phyloP scores from a whole-genome alignment of 2,113 vertebrate genomes.

The Cervus canadensis region DNA sequence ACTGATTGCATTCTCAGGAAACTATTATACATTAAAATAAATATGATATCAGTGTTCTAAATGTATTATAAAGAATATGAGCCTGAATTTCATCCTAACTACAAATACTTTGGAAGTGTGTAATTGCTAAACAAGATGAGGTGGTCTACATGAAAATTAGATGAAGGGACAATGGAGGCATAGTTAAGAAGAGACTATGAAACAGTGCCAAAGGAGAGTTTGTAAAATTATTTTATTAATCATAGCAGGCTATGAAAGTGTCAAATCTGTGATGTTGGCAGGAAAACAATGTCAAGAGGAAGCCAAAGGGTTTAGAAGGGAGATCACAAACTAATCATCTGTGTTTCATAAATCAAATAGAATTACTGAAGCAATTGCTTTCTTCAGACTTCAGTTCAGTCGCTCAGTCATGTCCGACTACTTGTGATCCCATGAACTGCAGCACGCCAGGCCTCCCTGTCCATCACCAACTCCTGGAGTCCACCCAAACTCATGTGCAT shows the following conservation, averaged over 20 bases:
- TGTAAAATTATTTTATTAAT: background rate
- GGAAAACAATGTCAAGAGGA: background rate
- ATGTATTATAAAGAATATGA: background rate
- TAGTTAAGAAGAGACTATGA: background rate
- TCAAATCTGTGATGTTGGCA: background rate
- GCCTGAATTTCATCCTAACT: background rate
- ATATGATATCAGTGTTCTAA: background rate
- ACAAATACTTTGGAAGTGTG: background rate
- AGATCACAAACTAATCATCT: background rate
- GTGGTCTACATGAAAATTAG: background rate
- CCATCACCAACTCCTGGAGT: background rate
- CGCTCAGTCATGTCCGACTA: accelerated
- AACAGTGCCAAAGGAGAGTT: background rate
- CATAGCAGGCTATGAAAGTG: background rate
- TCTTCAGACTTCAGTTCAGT: background rate
- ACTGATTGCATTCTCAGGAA: background rate
- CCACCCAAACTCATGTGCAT: background rate
- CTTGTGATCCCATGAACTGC: background rate
- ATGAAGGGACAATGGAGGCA: background rate
- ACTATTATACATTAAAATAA: background rate
- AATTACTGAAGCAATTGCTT: background rate
- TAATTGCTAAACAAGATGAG: background rate
- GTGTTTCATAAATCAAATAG: background rate
- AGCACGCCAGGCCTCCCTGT: background rate
- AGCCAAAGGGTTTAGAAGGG: background rate